Evolutionary conservation across 2,113 vertebrate genomes (phyloP).

Genomic region (Sterna hirundo): DNA sequence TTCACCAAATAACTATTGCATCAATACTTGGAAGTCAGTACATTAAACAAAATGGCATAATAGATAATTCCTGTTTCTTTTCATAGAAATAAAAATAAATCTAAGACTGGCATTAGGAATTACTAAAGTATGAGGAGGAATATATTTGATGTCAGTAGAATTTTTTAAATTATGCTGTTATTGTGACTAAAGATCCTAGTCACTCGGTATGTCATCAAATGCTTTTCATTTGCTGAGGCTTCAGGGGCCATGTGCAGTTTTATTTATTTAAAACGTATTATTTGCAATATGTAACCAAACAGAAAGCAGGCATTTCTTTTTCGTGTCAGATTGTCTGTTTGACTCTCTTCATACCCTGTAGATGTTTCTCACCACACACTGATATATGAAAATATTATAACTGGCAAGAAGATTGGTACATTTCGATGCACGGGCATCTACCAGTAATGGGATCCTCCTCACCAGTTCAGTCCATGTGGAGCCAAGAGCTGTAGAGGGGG

Average conservation of each 20-base stretch:
- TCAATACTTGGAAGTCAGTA: background rate
- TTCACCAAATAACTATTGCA: constrained; percentile 24
- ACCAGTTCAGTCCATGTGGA: background rate
- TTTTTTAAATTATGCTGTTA: background rate
- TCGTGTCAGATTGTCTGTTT: background rate
- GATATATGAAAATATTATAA: background rate
- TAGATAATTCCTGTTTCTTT: background rate
- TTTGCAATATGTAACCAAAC: background rate
- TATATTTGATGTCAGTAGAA: background rate
- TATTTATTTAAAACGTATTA: background rate
- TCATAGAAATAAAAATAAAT: background rate
- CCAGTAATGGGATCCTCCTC: background rate
- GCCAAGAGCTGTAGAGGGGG: background rate
- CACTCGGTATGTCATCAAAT: background rate
- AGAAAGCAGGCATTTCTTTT: background rate
- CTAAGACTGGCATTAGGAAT: background rate
- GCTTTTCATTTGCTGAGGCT: background rate
- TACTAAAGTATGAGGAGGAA: background rate
- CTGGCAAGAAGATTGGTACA: background rate
- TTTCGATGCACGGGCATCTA: background rate
- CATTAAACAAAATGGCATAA: background rate
- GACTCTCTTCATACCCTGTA: background rate
- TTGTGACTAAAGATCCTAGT: background rate
- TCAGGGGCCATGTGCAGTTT: background rate
- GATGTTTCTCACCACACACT: background rate